Evolutionary conservation across 2,797 vertebrate genomes (phyloP), one percentile per base, ranked within the genome.

Genomic region (Discoglossus pictus): DNA sequence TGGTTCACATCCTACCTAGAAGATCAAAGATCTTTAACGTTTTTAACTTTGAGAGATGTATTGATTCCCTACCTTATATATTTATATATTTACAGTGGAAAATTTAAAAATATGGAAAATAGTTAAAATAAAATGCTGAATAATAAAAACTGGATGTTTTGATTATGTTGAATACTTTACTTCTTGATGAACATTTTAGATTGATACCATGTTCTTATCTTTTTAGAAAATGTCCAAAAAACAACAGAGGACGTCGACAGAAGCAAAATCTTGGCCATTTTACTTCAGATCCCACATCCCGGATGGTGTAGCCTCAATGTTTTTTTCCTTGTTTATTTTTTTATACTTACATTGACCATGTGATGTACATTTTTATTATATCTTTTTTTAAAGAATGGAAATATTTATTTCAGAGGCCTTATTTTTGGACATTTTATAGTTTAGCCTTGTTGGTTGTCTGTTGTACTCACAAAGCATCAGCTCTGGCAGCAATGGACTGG

Each of bases 261-360:
- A 98, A 98, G 87, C 96, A 98, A 75, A 97, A 94, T 79, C 83
- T 96, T 52, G 94, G 96, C 82, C 94, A 97, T 87, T 98, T 97
- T 87, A 91, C 94, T 77, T 93, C 94, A 83, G 96, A 97, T 79
- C 91, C 93, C 9, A 94, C 93, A 81, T 94, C 93, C 85, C 87
- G 94, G 83, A 97, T 95, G 94, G 93, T 95, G 90, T 96, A 94
- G 91, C 85, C 73, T 38, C 73, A 76, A 76, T 80, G 71, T 80
- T 83, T 92, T 54, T 48, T 51, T 15, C 35, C 24, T 18, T 27
- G 23, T 31, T 50, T 51, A 50, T 50, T 61, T 71, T 70, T 92
- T 91, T 85, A 90, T 89, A 90, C 80, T 75, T 88, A 87, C 89
- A 90, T 89, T 91, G 88, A 89, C 87, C 90, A 86, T 87, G 88